Evolutionary conservation across 2,888 invertebrate genomes (phyloP).

Genomic region (Stenoptilia bipunctidactyla): DNA sequence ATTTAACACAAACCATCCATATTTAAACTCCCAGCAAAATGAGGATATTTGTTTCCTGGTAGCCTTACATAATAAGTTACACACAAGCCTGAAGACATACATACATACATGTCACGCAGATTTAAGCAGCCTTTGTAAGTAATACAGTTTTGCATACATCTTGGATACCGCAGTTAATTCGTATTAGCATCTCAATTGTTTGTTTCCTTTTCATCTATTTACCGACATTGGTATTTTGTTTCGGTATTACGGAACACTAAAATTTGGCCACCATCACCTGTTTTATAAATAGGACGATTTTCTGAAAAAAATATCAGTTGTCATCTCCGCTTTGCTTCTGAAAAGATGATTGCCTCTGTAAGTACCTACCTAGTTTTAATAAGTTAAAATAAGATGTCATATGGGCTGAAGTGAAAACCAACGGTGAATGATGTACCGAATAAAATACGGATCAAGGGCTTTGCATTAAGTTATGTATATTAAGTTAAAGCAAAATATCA

Average conservation of each 20-base stretch:
- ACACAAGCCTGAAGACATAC: slow-evolving; percentile 27
- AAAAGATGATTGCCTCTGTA: slow-evolving; percentile 59
- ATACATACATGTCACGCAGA: slow-evolving; percentile 44
- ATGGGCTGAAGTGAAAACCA: too few species aligned
- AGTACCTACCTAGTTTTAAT: slow-evolving; percentile 22
- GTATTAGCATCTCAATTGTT: slow-evolving; percentile 65
- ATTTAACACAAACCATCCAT: too few species aligned
- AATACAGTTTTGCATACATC: slow-evolving; percentile 50
- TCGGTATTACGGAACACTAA: slow-evolving; percentile 63
- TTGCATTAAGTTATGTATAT: too few species aligned
- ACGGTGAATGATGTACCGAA: too few species aligned
- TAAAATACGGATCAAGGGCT: too few species aligned
- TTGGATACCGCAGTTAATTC: slow-evolving; percentile 42
- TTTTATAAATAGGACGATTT: slow-evolving; percentile 52
- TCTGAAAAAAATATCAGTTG: slow-evolving; percentile 52
- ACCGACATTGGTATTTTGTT: slow-evolving; percentile 67
- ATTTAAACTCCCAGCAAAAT: too few species aligned
- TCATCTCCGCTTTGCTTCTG: slow-evolving; percentile 46
- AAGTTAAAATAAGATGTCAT: not conserved
- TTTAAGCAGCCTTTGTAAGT: slow-evolving; percentile 40
- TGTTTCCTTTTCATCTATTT: slow-evolving; percentile 46
- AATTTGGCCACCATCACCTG: slow-evolving; percentile 49
- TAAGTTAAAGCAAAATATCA: too few species aligned
- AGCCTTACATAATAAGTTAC: slow-evolving; percentile 30
- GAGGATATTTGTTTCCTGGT: slow-evolving; percentile 13